Conservation (phyloP, 2,113 vertebrate genomes). For the Montifringilla adamsi region DNA sequence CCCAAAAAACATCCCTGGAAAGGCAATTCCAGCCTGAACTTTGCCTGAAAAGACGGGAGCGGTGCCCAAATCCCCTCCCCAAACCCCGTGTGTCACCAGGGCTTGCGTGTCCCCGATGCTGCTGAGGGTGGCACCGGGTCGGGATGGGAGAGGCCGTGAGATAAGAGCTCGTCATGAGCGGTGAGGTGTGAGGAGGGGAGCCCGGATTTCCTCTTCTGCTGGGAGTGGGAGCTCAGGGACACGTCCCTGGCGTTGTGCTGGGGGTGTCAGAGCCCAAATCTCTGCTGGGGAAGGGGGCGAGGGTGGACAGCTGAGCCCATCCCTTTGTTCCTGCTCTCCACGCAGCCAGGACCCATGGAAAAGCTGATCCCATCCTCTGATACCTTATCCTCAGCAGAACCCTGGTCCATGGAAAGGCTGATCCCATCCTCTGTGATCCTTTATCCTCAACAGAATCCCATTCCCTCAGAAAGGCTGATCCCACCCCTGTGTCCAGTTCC, state of each 20-base stretch:
- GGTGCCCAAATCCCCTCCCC: accelerated
- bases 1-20: accelerated
- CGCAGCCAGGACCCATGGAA: accelerated
- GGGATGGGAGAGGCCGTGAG: neutral
- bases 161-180: accelerated
- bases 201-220: neutral
- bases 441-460: accelerated
- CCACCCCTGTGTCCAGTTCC: neutral
- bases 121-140: neutral
- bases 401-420: neutral
- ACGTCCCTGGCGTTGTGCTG: too few species aligned
- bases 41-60: accelerated
- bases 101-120: accelerated
- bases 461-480: neutral
- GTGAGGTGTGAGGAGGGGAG: accelerated
- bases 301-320: neutral
- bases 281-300: accelerated
- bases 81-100: accelerated
- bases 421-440: neutral
- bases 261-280: accelerated
- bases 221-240: too few species aligned
- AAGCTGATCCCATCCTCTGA: too few species aligned
- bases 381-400: neutral
- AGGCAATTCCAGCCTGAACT: accelerated
- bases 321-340: neutral